Evolutionary conservation across 2,888 invertebrate species (phyloP), one percentile per base, ranked within the genome.

Genomic region (Lepidocyrtinus sp.): DNA sequence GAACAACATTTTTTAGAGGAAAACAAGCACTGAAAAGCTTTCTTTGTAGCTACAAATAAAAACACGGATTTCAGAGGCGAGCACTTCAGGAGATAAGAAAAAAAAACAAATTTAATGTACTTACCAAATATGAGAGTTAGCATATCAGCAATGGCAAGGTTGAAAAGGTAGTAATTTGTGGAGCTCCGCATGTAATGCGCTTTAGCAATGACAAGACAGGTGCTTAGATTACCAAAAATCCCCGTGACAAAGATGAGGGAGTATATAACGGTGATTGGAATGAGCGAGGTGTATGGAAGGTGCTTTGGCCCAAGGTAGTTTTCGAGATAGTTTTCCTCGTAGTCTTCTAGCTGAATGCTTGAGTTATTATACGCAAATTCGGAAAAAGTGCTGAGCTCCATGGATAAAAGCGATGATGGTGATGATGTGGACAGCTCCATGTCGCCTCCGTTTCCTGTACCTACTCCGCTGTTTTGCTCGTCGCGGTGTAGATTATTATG

Each of bases 141-240:
- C 85, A 88, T 86, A 76, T 88, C 88, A 2, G 88, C 87, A 27
- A 88, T 85, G 19, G 88, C 88, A 25, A 88, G 82, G 81, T 88
- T 88, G 86, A 88, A 88, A 5, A 88, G 87, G 82, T 88, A 86
- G 61, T 88, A 88, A 78, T 88, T 88, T 36, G 88, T 88, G 5
- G 88, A 87, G 5, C 87, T 88, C 80, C 87, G 86, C 88, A 88
- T 88, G 84, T 88, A 88, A 71, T 87, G 87, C 65, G 88, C 87
- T 67, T 87, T 85, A 24, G 87, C 85, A 45, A 88, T 88, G 59
- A 88, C 88, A 62, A 88, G 81, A 77, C 88, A 88, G 1, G 88
- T 88, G 50, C 86, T 87, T 15, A 86, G 77, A 70, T 88, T 88
- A 19, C 88, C 88, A 26, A 88, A 82, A 5, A 88, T 77, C 12